Conservation (phyloP, 2,888 invertebrate genomes). For the Lapara coniferarum region DNA sequence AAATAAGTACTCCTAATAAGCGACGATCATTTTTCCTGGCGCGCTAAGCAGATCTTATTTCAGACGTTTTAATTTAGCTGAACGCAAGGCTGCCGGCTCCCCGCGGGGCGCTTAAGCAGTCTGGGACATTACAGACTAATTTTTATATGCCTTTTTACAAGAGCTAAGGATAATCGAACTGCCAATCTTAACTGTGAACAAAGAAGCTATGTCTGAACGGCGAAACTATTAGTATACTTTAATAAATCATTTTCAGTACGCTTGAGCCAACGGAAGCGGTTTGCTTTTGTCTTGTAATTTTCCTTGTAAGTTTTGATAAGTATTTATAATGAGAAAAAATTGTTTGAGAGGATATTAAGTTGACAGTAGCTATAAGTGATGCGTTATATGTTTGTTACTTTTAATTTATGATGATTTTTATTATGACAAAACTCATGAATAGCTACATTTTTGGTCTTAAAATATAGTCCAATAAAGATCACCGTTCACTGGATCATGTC, state of each 20-base stretch:
- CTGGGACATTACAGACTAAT: slow-evolving; percentile 76
- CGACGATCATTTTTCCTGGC: slow-evolving; percentile 60
- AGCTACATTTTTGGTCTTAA: no score
- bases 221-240: slow-evolving; percentile 62
- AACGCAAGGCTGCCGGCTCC: slow-evolving; percentile 52
- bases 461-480: no score
- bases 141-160: slow-evolving; percentile 76
- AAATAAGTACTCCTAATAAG: slow-evolving; percentile 27
- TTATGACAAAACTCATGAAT: no score
- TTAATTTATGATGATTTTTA: no score
- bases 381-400: no score
- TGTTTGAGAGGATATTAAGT: slow-evolving; percentile 2
- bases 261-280: slow-evolving; percentile 31
- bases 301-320: slow-evolving; percentile 18
- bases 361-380: neutral
- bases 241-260: slow-evolving; percentile 52
- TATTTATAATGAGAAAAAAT: slow-evolving; percentile 16
- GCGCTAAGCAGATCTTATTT: slow-evolving; percentile 62
- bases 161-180: slow-evolving; percentile 78
- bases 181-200: slow-evolving; percentile 75
- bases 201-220: slow-evolving; percentile 54
- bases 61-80: slow-evolving; percentile 70
- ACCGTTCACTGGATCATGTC: no score
- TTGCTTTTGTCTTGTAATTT: slow-evolving; percentile 34
- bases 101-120: slow-evolving; percentile 74